Base-by-base conservation (phyloP, 2,113 vertebrate species). In the Tragelaphus imberbis region DNA sequence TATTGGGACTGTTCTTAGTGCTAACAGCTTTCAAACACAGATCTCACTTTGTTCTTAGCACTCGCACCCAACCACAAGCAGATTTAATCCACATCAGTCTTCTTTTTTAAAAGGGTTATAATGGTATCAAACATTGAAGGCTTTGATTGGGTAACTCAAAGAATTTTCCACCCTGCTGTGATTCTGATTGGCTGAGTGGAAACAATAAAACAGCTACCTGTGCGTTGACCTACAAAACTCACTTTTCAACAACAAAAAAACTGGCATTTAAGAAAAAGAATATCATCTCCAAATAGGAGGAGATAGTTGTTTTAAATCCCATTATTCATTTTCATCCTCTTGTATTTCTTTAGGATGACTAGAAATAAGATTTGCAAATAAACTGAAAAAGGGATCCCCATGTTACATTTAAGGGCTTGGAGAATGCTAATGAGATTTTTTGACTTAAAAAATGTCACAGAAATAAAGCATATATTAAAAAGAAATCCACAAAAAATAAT, bases 381-480 rank as follows among this genome's bases (percentile, higher is more conserved):
- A 98, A 91, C 95, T 98, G 25, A 95, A 97, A 98, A 92, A 4
- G 2, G 2, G 92, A 86, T 51, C 40, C 92, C 88, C 77, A 89
- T 80, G 28, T 16, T 95, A 68, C 13, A 96, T 89, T 88, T 53
- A 87, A 84, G 65, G 91, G 84, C 68, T 63, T 91, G 44, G 59
- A 88, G 95, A 97, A 97, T 93, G 40, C 65, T 98, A 97, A 97
- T 97, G 96, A 98, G 90, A 88, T 11, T 94, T 95, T 98, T 97
- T 97, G 90, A 98, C 36, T 98, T 79, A 96, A 96, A 97, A 98
- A 96, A 95, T 85, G 16, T 84, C 55, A 94, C 30, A 85, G 68
- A 94, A 97, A 96, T 80, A 84, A 98, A 97, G 85, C 65, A 84
- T 33, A 96, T 95, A 97, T 96, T 97, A 97, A 85, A 97, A 97